phyloP scores from a whole-genome alignment of 92 coral and sea anemone species.

The Desmophyllum pertusum region DNA sequence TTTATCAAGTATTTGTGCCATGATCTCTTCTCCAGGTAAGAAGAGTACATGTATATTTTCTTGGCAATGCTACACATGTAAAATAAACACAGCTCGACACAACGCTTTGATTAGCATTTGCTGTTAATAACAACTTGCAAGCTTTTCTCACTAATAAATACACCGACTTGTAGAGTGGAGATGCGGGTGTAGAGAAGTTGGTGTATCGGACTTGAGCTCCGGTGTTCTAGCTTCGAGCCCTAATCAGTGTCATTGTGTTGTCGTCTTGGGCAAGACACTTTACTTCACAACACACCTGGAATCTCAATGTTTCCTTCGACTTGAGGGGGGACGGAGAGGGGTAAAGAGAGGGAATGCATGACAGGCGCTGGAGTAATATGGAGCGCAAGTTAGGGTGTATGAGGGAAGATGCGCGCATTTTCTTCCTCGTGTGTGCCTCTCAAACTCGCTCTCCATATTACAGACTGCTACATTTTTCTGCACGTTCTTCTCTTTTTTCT shows the following conservation, averaged over 20 bases:
- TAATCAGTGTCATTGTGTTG: not conserved
- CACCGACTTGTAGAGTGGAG: not conserved
- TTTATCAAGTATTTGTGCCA: not conserved
- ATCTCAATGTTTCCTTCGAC: not conserved
- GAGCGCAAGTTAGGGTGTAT: too few species aligned
- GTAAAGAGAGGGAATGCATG: too few species aligned
- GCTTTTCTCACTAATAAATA: not conserved
- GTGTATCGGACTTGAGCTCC: not conserved
- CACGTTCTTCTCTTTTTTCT: too few species aligned
- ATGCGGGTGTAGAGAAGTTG: not conserved
- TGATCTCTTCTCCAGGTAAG: conserved; percentile 12
- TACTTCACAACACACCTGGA: not conserved
- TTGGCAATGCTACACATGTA: too few species aligned
- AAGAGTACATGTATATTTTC: too few species aligned
- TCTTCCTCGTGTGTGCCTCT: too few species aligned
- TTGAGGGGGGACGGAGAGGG: too few species aligned
- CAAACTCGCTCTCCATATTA: too few species aligned
- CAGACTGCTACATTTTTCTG: too few species aligned
- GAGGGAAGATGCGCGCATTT: too few species aligned
- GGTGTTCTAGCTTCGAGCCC: not conserved
- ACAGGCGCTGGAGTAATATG: too few species aligned
- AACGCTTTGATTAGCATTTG: not conserved
- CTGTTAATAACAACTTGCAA: not conserved
- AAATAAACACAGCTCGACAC: too few species aligned
- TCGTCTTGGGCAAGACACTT: not conserved